Base-by-base conservation (phyloP, 2,888 invertebrate species). In the Andrena flavipes region DNA sequence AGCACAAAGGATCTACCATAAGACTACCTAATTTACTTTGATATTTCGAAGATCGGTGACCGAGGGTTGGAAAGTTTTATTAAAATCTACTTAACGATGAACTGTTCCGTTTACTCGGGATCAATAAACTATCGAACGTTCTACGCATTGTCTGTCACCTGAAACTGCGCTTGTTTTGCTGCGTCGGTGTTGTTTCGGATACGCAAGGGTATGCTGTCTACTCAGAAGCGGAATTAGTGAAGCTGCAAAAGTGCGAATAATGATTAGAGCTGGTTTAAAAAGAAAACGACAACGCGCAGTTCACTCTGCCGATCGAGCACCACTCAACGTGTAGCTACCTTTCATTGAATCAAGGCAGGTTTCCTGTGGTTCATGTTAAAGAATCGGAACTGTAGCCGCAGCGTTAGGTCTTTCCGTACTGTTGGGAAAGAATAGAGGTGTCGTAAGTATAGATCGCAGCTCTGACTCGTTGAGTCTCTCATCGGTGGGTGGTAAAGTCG, bases 351-450 rank as follows among this genome's bases (percentile, higher is more conserved):
- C 96, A 97, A 96, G 95, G 97, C 96, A 94, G 96, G 96, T 96
- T 96, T 96, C 96, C 97, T 97, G 96, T 97, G 97, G 95, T 97
- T 96, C 95, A 96, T 96, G 96, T 97, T 98, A 97, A 98, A 98
- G 97, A 98, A 98, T 96, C 98, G 96, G 97, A 97, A 98, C 96
- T 97, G 97, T 95, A 98, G 97, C 96, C 97, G 97, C 96, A 97
- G 97, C 95, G 97, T 97, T 96, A 97, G 97, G 96, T 98, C 98
- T 98, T 98, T 98, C 96, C 98, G 97, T 97, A 98, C 98, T 98
- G 97, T 94, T 96, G 96, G 95, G 95, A 95, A 95, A 95, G 94
- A 95, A 94, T 94, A 92, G 80, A 80, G 89, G 90, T 90, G 87
- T 87, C 86, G 87, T 92, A 85, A 92, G 90, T 91, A 87, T 80